Evolutionary conservation across 1,140 invertebrate genomes (phyloP), one percentile per base, ranked within the genome.

Genomic region (Marisa cornuarietis): DNA sequence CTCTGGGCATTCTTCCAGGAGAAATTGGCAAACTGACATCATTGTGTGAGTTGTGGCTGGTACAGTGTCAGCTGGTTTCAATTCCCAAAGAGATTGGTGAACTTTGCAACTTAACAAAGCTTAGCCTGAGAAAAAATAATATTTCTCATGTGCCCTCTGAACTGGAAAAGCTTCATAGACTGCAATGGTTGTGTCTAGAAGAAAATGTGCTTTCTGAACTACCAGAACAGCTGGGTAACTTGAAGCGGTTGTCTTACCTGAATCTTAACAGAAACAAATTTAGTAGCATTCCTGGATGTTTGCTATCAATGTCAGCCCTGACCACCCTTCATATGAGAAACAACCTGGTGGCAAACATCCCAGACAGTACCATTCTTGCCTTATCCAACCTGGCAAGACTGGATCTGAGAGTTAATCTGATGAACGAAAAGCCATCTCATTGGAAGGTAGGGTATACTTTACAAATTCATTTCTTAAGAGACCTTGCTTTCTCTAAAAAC

Each of bases 191-290:
- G 49, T 86, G 86, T 74, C 72, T 90, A 14, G 85, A 86, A 20
- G 85, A 88, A n/a, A 90, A 90, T 83, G 52, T 73, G 65, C 77
- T 90, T n/a, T 71, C 81, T 24, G 76, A 81, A 18, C 79, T 90
- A 63, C 87, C 90, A 13, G 52, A 80, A 49, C 75, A 83, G 52
- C 82, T 90, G 42, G 81, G 79, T n/a, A 79, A 83, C 26, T 76
- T 90, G 18, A 69, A 73, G 71, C 79, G 76, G 31, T 81, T 90
- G 73, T 76, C 81, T 68, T 88, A 89, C 83, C 78, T 90, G 11
- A 87, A 88, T 84, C 74, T 90, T 16, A 87, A 87, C 80, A 73
- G 81, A 26, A 90, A 90, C 81, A 51, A 82, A 54, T 86, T 90
- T 72, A 62, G 74, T 62, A 61, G 69, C 26, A 78, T 90, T 18